Percentiles rank a stretch among this genome's conserved stretches.
Evolutionary conservation across 2,888 invertebrate species (phyloP).

Genomic region (Cantharis nigra): DNA sequence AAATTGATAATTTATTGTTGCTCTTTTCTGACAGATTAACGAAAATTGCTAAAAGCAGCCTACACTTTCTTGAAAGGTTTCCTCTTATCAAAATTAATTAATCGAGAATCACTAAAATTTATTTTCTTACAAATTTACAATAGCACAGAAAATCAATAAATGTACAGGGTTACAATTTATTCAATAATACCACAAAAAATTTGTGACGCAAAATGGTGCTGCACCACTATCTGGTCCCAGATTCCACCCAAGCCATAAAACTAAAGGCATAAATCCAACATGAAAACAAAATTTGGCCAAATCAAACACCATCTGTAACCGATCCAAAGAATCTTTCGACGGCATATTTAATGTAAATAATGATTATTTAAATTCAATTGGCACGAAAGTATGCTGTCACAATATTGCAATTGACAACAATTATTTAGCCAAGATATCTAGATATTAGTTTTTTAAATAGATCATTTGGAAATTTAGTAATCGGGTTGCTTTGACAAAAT

Average conservation of each 20-base stretch:
- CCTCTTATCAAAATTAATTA: background rate
- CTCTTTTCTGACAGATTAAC: too few relatives aligned
- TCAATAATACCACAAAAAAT: constrained; percentile 40
- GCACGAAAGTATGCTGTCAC: background rate
- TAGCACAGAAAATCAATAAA: background rate
- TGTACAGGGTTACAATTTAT: background rate
- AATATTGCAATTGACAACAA: background rate
- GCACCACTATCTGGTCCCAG: constrained; percentile 39
- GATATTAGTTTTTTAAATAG: background rate
- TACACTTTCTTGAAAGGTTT: background rate
- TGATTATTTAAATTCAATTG: background rate
- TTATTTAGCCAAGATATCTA: background rate
- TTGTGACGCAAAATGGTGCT: constrained; percentile 37
- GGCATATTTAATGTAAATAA: constrained; percentile 3
- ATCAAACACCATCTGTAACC: constrained; percentile 32
- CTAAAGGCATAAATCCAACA: constrained; percentile 37
- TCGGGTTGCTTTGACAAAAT: too few relatives aligned
- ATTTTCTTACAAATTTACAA: background rate
- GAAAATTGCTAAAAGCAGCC: too few relatives aligned
- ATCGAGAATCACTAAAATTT: background rate
- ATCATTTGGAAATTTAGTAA: too few relatives aligned
- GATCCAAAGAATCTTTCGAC: constrained; percentile 26
- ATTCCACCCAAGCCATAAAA: constrained; percentile 40
- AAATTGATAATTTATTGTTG: too few relatives aligned
- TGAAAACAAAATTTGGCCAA: constrained; percentile 34